phyloP scores from a whole-genome alignment of 1,140 invertebrate genomes.

The Euura saliciscinereae region DNA sequence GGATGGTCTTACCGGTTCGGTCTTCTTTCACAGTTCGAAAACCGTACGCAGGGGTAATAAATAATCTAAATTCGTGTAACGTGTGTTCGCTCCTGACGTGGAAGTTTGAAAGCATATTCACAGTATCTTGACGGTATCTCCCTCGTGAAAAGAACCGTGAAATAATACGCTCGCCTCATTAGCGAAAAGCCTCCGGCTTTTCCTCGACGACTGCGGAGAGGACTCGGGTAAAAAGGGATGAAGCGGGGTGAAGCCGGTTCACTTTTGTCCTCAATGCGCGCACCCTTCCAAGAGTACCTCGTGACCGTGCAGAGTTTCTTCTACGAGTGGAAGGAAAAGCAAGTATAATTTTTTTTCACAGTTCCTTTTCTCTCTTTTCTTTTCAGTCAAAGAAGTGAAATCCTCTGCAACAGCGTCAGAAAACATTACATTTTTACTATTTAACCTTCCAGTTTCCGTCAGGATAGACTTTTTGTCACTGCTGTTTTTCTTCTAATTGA shows the following conservation, averaged over 20 bases:
- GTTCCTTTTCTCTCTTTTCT: not conserved
- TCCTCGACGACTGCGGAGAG: not conserved
- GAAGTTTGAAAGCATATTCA: too few relatives aligned
- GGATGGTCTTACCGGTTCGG: too few relatives aligned
- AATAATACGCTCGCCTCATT: constrained; percentile 15
- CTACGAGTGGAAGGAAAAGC: not conserved
- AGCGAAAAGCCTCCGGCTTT: not conserved
- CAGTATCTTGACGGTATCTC: too few relatives aligned
- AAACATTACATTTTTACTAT: too few relatives aligned
- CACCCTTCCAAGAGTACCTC: not conserved
- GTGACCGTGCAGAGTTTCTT: not conserved
- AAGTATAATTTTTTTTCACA: not conserved
- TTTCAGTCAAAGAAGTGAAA: too few relatives aligned
- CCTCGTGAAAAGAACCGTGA: constrained; percentile 1
- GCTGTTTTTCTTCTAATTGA: not conserved
- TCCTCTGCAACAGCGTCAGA: too few relatives aligned
- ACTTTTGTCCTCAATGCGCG: not conserved
- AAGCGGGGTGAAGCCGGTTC: not conserved
- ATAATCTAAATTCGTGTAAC: too few relatives aligned
- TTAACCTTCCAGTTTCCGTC: too few relatives aligned
- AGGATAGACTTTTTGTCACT: too few relatives aligned
- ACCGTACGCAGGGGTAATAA: too few relatives aligned
- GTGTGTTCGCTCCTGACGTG: too few relatives aligned
- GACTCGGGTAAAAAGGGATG: not conserved
- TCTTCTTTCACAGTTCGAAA: too few relatives aligned